phyloP scores from a whole-genome alignment of 2,113 vertebrate species.

The Bagarius yarrelli region DNA sequence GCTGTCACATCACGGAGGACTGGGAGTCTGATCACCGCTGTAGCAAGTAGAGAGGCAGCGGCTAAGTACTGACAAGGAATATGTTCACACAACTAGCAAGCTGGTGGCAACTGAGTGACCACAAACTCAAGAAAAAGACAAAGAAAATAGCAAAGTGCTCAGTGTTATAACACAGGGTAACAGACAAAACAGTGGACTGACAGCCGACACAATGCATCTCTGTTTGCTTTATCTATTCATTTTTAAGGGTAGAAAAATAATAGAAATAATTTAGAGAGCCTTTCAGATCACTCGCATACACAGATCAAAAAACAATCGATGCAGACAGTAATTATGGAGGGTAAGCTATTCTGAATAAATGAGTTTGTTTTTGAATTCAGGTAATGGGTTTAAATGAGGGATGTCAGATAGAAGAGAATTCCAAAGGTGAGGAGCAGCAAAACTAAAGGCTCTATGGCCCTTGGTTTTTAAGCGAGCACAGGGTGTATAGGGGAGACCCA shows the following conservation, averaged over 20 bases:
- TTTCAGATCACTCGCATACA: too few relatives aligned
- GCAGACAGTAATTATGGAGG: too few relatives aligned
- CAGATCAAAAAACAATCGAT: too few relatives aligned
- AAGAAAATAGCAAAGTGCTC: background rate
- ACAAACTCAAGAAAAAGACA: slow-evolving; percentile 56
- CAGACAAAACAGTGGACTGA: background rate
- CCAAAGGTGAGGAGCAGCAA: too few relatives aligned
- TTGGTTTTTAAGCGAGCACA: too few relatives aligned
- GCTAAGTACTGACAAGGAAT: slow-evolving; percentile 90
- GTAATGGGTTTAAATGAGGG: too few relatives aligned
- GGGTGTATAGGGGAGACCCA: too few relatives aligned
- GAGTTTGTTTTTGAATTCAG: too few relatives aligned
- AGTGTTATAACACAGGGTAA: background rate
- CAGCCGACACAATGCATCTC: background rate
- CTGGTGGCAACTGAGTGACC: slow-evolving; percentile 82
- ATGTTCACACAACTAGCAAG: slow-evolving; percentile 93
- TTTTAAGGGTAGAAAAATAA: background rate
- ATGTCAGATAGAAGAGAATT: too few relatives aligned
- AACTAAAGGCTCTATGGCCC: too few relatives aligned
- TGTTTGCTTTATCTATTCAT: background rate
- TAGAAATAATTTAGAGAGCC: background rate
- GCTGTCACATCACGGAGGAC: slow-evolving; percentile 87
- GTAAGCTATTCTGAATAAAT: too few relatives aligned
- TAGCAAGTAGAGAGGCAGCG: slow-evolving; percentile 77
- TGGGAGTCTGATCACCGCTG: slow-evolving; percentile 47